Conservation (phyloP, 1,140 invertebrate species). For the Lepidurus arcticus region DNA sequence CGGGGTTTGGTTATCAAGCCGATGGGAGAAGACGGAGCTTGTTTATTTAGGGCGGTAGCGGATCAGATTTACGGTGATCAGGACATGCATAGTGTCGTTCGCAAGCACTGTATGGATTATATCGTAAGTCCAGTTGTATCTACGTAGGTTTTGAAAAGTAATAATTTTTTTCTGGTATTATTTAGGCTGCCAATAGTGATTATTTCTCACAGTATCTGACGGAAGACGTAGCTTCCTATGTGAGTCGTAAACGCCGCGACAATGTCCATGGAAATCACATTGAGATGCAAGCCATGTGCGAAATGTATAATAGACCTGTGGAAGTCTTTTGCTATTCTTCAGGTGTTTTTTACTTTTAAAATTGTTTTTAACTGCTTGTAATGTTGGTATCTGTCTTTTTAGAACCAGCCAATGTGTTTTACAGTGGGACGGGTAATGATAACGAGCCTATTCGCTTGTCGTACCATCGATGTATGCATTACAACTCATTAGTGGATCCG, state of each 20-base stretch:
- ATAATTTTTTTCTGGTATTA: constrained; percentile 38
- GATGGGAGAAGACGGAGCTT: constrained; percentile 89
- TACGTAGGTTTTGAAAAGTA: constrained; percentile 23
- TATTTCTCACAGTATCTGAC: constrained; percentile 91
- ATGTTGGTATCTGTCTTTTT: constrained; percentile 12
- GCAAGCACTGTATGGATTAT: constrained; percentile 88
- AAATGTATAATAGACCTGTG: constrained; percentile 87
- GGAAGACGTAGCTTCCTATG: constrained; percentile 82
- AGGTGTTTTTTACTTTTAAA: constrained; percentile 49
- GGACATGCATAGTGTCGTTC: constrained; percentile 79
- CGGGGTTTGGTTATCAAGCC: constrained; percentile 77
- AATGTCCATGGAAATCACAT: constrained; percentile 88
- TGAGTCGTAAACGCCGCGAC: constrained; percentile 68
- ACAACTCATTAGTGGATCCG: constrained; percentile 86
- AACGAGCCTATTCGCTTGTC: constrained; percentile 80
- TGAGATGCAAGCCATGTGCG: constrained; percentile 88
- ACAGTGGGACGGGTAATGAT: constrained; percentile 63
- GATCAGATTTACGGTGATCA: constrained; percentile 91
- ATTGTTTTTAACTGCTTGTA: neutral
- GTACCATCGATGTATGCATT: constrained; percentile 84
- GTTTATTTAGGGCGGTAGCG: constrained; percentile 83
- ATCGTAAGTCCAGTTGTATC: constrained; percentile 58
- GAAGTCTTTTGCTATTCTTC: constrained; percentile 85
- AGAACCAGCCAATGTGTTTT: constrained; percentile 90
- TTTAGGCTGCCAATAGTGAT: constrained; percentile 71